Conservation (phyloP, 1,140 invertebrate genomes). For the Proctacanthus coquilletti region DNA sequence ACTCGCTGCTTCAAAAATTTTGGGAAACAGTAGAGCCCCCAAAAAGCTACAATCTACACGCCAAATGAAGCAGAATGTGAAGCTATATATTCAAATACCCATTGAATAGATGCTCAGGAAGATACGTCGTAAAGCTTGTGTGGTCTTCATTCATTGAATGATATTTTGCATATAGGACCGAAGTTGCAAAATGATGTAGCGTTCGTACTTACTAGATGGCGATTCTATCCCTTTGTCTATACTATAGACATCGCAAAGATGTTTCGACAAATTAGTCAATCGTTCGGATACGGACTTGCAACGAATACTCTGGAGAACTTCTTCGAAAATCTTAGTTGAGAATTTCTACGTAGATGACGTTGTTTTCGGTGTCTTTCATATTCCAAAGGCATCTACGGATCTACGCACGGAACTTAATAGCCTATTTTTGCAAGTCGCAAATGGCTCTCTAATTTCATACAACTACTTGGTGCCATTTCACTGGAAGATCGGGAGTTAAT, state of each 20-base stretch:
- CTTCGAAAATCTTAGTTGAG: conserved; percentile 10
- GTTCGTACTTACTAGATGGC: conserved; percentile 15
- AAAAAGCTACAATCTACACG: too few relatives aligned
- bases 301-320: conserved; percentile 18
- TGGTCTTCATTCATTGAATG: conserved; percentile 14
- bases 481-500: conserved; percentile 16
- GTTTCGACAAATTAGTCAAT: conserved; percentile 17
- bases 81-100: too few relatives aligned
- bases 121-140: too few relatives aligned
- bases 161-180: conserved; percentile 16
- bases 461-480: too few relatives aligned
- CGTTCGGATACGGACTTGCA: conserved; percentile 14
- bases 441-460: conserved; percentile 16
- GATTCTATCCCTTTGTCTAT: conserved; percentile 14
- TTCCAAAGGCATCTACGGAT: conserved; percentile 11
- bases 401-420: conserved; percentile 3
- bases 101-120: too few relatives aligned
- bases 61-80: too few relatives aligned
- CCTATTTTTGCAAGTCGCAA: conserved; percentile 9
- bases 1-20: too few relatives aligned
- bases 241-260: conserved; percentile 22
- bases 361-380: conserved; percentile 19
- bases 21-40: too few relatives aligned
- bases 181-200: conserved; percentile 17
- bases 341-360: conserved; percentile 34